phyloP scores from a whole-genome alignment of 2,888 invertebrate species.

The Globia sparganii region DNA sequence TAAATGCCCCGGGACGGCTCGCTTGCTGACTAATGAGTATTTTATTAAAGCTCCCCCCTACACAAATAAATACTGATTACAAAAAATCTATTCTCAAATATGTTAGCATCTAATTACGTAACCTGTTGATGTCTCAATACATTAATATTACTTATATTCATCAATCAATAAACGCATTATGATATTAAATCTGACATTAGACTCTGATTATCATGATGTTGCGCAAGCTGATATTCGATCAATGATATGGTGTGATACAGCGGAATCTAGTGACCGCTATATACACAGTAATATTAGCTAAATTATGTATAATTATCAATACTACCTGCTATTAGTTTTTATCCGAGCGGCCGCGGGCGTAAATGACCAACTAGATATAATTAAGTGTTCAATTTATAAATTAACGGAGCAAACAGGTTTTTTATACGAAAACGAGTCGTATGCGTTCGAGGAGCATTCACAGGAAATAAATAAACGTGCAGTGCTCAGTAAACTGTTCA shows the following conservation, averaged over 20 bases:
- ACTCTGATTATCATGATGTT: constrained; percentile 54
- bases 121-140: constrained; percentile 53
- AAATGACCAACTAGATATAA: constrained; percentile 75
- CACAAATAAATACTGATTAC: constrained; percentile 41
- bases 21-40: constrained; percentile 64
- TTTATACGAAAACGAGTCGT: constrained; percentile 63
- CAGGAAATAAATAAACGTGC: constrained; percentile 62
- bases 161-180: constrained; percentile 63
- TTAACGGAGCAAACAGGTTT: constrained; percentile 74
- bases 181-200: constrained; percentile 61
- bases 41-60: constrained; percentile 58
- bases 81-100: constrained; percentile 45
- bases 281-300: constrained; percentile 72
- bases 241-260: constrained; percentile 57
- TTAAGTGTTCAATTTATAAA: constrained; percentile 82
- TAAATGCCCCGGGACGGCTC: constrained; percentile 76
- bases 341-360: constrained; percentile 72
- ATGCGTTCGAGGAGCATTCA: constrained; percentile 28
- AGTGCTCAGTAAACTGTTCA: constrained; percentile 50
- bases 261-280: constrained; percentile 61
- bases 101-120: constrained; percentile 39
- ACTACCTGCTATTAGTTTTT: constrained; percentile 75
- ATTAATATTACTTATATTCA: constrained; percentile 50
- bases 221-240: constrained; percentile 53
- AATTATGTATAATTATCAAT: constrained; percentile 77